Evolutionary conservation across 2,113 vertebrate genomes (phyloP).

Genomic region (Pedionomus torquatus): DNA sequence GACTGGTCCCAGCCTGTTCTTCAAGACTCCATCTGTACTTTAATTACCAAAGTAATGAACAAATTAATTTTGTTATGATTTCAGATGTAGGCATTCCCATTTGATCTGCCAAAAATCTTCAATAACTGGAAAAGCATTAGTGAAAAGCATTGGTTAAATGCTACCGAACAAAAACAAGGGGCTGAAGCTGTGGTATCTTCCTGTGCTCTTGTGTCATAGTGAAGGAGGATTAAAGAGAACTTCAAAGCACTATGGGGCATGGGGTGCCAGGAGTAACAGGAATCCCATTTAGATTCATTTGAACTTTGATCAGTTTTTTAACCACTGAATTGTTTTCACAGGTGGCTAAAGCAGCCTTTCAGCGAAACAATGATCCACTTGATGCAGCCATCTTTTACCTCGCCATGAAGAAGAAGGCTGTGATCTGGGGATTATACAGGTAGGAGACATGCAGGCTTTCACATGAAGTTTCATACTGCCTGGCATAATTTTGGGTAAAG

Average conservation of each 20-base stretch:
- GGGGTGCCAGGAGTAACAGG: background rate
- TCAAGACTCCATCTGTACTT: background rate
- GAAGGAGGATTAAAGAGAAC: background rate
- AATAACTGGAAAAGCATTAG: background rate
- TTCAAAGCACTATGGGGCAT: background rate
- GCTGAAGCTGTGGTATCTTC: background rate
- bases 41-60: background rate
- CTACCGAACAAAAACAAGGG: background rate
- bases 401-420: slow-evolving; percentile 96
- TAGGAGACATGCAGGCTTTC: slow-evolving; percentile 35
- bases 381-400: slow-evolving; percentile 97
- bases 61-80: background rate
- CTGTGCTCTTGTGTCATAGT: rapidly evolving
- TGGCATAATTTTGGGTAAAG: background rate
- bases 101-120: background rate
- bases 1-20: background rate
- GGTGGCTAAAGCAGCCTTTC: slow-evolving; percentile 96
- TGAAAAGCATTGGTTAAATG: background rate
- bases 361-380: slow-evolving; percentile 91
- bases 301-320: background rate
- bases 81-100: background rate
- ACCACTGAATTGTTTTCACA: slow-evolving; percentile 54
- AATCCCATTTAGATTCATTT: background rate
- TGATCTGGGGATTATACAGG: slow-evolving; percentile 98
- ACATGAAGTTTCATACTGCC: background rate